Evolutionary conservation across 2,888 invertebrate species (phyloP), one percentile per base, ranked within the genome.

Genomic region (Ashinkailepas kermadecensis): DNA sequence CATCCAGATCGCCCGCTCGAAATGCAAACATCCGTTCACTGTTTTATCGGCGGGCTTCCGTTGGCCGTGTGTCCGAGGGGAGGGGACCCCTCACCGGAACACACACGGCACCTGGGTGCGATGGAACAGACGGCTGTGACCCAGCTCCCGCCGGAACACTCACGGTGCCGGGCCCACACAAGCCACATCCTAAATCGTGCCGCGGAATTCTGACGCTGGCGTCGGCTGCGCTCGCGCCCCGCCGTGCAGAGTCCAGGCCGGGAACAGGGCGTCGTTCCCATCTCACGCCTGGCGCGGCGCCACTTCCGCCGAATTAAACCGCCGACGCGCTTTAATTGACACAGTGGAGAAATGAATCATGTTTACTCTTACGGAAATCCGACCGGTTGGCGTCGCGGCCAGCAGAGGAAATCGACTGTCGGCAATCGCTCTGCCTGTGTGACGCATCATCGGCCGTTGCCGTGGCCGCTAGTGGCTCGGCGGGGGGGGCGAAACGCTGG

Each of bases 291-390:
- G 70, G 18, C 39, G 39, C 39, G 1, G 70, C 15, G 70, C 15
- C 70, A 15, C 70, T 70, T 70, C 70, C 70, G 70, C 23, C 70
- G 70, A 70, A 70, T 70, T 70, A 70, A 70, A 39, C 6, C 15
- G 6, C 15, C 39, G 70, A 39, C 70, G 70, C 70, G 70, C 70
- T 39, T 23, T 39, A 70, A 70, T 70, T 39, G 70, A 70, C 70
- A 13, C 70, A 39, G 13, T 39, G 39, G 39, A 1, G 23, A 70
- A 25, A 70, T 70, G 12, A 70, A 70, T 70, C 70, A 70, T 70
- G 25, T 23, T 39, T 70, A 23, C 70, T 13, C 15, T 25, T 70
- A 11, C 70, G 39, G 39, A 70, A 39, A 39, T 39, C 39, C 70
- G 39, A 4, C 15, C 39, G 70, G 7, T 15, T 3, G 39, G 25